Conservation (phyloP, 2,888 invertebrate genomes). For the Cerceris rybyensis region DNA sequence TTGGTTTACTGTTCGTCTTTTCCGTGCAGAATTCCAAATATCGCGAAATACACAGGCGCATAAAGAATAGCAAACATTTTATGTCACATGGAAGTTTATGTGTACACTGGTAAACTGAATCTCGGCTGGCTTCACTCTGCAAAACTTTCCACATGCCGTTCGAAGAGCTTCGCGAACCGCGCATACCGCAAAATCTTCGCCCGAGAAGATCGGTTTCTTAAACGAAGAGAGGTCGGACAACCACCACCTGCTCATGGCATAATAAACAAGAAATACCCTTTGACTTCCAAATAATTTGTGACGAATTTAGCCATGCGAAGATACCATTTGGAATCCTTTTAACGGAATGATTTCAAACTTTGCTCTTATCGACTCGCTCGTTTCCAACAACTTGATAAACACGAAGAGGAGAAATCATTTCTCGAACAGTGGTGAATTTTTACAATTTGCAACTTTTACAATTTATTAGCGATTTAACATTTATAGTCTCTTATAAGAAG, state of each 20-base stretch:
- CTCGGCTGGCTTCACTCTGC: neutral
- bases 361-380: too few species aligned
- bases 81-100: conserved; percentile 3
- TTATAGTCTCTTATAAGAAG: too few species aligned
- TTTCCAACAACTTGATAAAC: too few species aligned
- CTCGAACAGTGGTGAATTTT: too few species aligned
- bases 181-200: conserved; percentile 10
- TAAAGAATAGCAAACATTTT: too few species aligned
- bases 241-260: conserved; percentile 11
- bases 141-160: neutral
- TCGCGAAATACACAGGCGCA: neutral
- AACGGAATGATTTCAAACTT: neutral
- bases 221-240: neutral
- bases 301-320: neutral
- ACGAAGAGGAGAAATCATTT: too few species aligned
- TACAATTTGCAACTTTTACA: too few species aligned
- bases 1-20: neutral
- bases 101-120: neutral
- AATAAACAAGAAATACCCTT: too few species aligned
- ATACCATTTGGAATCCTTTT: neutral
- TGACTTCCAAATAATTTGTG: too few species aligned
- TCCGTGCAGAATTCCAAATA: conserved; percentile 15
- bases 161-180: conserved; percentile 10
- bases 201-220: neutral
- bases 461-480: too few species aligned